Percentiles rank a stretch among this genome's conserved stretches.
These are phyloP conservation scores for Nipponacmea schrenckii DNA, from an alignment of 2,888 invertebrate species.

Conservation along the genomic window DNA sequence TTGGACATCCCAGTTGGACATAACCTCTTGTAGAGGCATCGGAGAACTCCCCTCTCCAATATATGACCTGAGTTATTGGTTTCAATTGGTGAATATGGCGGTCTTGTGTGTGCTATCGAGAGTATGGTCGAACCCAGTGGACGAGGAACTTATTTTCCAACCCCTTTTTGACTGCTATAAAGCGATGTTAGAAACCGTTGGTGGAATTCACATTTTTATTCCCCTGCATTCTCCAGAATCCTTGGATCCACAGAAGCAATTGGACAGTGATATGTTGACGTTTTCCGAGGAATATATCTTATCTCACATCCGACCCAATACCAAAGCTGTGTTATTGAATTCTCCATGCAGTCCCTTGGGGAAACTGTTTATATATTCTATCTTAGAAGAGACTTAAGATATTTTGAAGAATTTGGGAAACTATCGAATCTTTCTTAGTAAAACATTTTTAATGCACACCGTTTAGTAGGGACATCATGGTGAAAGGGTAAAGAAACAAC, in stretches of 20 bases:
- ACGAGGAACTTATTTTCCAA: not conserved
- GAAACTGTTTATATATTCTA: slow-evolving; percentile 66
- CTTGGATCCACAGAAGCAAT: slow-evolving; percentile 15
- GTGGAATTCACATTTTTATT: not conserved
- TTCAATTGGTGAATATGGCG: slow-evolving; percentile 1
- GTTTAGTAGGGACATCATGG: too few species aligned
- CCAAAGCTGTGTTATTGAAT: slow-evolving; percentile 92
- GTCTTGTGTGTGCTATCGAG: slow-evolving; percentile 7
- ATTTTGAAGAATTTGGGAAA: slow-evolving; percentile 43
- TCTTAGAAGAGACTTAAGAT: slow-evolving; percentile 62
- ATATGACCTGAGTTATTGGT: not conserved
- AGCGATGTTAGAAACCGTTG: not conserved
- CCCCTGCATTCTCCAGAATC: not conserved
- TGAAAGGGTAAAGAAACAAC: too few species aligned
- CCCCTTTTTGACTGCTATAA: slow-evolving; percentile 7
- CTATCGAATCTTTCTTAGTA: too few species aligned
- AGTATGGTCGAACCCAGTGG: not conserved
- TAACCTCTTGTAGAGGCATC: not conserved
- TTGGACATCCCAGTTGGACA: slow-evolving; percentile 8
- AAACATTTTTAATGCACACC: too few species aligned
- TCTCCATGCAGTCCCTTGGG: slow-evolving; percentile 97
- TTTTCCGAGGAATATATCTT: slow-evolving; percentile 82
- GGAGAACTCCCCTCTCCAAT: not conserved
- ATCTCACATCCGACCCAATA: slow-evolving; percentile 76
- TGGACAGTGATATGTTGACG: slow-evolving; percentile 83